These are phyloP conservation scores for Sebastes hubbsi DNA, from an alignment of 2,797 vertebrate species.

Conservation along the genomic window DNA sequence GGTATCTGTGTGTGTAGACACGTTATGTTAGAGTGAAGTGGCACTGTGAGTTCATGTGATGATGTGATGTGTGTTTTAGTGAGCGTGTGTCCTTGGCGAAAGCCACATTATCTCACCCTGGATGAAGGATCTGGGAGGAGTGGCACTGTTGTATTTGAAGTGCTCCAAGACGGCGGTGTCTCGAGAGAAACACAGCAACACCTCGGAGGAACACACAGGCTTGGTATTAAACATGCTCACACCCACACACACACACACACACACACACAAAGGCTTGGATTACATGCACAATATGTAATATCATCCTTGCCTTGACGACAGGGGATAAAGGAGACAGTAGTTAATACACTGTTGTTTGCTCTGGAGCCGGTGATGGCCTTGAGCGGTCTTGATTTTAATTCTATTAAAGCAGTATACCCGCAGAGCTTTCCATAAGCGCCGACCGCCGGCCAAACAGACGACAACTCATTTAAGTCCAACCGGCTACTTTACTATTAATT, in stretches of 20 bases:
- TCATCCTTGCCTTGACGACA: background rate
- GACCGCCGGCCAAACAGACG: background rate
- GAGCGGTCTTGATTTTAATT: background rate
- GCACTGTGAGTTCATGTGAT: background rate
- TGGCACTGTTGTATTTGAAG: constrained; percentile 95
- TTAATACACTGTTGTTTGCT: constrained; percentile 8
- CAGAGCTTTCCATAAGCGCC: background rate
- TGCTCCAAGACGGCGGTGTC: constrained; percentile 94
- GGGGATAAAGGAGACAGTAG: background rate
- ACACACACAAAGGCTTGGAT: background rate
- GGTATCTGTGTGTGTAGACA: background rate
- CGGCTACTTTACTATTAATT: background rate
- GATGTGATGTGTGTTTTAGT: background rate
- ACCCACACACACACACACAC: constrained; percentile 4
- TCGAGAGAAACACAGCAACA: constrained; percentile 95
- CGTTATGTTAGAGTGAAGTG: background rate
- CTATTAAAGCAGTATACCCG: constrained; percentile 22
- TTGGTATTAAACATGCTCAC: background rate
- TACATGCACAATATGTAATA: background rate
- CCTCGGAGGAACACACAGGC: constrained; percentile 75
- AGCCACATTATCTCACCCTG: constrained; percentile 83
- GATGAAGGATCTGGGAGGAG: constrained; percentile 93
- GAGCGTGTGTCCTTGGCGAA: background rate
- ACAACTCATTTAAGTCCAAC: background rate
- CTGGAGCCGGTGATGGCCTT: background rate